These are phyloP conservation scores for Ispidina picta DNA, from an alignment of 2,797 vertebrate species.

Conservation along the genomic window DNA sequence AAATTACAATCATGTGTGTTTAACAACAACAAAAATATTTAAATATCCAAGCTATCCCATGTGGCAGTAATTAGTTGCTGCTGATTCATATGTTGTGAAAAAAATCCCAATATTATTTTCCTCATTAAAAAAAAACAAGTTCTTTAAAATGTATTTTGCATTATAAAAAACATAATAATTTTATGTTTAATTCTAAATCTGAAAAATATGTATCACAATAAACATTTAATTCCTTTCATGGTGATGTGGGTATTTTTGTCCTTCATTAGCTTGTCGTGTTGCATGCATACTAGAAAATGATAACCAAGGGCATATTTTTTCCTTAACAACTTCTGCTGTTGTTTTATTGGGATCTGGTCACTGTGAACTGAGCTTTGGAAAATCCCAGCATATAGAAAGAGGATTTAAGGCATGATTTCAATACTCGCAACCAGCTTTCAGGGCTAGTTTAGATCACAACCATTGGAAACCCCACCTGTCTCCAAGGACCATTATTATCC, in stretches of 20 bases:
- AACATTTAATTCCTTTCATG: background rate
- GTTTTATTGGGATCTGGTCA: background rate
- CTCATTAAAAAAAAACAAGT: background rate
- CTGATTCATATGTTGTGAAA: slow-evolving; percentile 31
- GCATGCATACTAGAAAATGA: background rate
- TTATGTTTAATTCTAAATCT: background rate
- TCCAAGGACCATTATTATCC: background rate
- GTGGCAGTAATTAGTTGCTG: slow-evolving; percentile 53
- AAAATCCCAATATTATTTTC: background rate
- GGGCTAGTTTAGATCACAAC: background rate
- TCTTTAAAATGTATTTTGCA: background rate
- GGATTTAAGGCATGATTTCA: background rate
- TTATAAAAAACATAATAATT: background rate
- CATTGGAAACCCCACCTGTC: background rate
- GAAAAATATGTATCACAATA: background rate
- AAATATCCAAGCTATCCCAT: slow-evolving; percentile 49
- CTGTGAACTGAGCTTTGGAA: background rate
- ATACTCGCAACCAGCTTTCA: background rate
- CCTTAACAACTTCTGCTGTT: background rate
- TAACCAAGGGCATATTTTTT: background rate
- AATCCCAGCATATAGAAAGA: background rate
- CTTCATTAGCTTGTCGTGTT: background rate
- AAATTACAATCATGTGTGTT: slow-evolving; percentile 60
- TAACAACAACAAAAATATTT: slow-evolving; percentile 52
- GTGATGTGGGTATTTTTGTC: background rate